Evolutionary conservation across 2,888 invertebrate species (phyloP), one percentile per base, ranked within the genome.

Genomic region (Desoria tigrina): DNA sequence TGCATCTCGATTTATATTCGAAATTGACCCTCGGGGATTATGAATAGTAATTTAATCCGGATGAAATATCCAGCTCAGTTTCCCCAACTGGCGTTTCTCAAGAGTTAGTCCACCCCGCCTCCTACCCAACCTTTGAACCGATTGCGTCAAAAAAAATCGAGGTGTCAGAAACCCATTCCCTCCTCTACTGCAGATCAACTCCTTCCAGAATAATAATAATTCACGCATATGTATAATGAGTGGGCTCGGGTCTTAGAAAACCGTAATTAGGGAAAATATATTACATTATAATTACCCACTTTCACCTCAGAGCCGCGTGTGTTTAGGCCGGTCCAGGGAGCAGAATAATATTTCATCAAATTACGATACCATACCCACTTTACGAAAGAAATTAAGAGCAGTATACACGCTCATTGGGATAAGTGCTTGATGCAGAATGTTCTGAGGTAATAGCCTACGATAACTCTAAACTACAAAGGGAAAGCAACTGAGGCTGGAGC

Each of bases 241-340:
- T 28, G 24, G 39, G 4, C 39, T 57, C 28, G n/a, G 26, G 21
- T 42, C 39, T 45, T 39, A 54, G 66, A 61, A 69, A 62, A 55
- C 63, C 63, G 59, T 63, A 67, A 65, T 67, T 71, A 71, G 67
- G 59, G 61, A 42, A 68, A 65, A 71, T 65, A 71, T 68, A 71
- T 71, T 71, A 71, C 63, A 67, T 71, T 71, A 65, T 71, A 71
- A 71, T 71, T 71, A 65, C 67, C 65, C 65, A 16, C 21, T 45
- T 45, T 18, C 11, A 32, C 32, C 32, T 11, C 32, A 11, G n/a
- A n/a, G 32, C 32, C 32, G 4, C 32, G 32, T 32, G 32, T 32
- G 39, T 9, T 39, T 39, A 9, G 16, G 9, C 39, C 9, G 9
- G 39, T 39, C 9, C 39, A 39, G 39, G 16, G 16, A n/a, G 7